These are phyloP conservation scores for Lampris megalopsis DNA, from an alignment of 2,113 vertebrate species.

Conservation along the genomic window DNA sequence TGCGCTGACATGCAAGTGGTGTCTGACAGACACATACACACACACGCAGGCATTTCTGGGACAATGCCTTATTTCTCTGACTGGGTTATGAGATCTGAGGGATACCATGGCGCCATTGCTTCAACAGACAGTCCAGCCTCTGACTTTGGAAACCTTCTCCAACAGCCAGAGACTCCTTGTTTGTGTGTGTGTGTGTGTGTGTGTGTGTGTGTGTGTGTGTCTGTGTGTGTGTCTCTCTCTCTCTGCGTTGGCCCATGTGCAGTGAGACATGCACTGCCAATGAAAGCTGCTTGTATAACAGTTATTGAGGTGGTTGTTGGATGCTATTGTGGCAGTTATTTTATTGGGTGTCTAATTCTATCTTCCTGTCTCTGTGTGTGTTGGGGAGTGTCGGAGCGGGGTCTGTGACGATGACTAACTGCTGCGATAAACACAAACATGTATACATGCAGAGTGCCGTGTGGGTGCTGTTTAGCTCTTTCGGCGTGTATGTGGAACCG, in stretches of 20 bases:
- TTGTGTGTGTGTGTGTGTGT: conserved; percentile 17
- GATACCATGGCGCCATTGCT: conserved; percentile 34
- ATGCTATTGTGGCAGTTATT: conserved; percentile 23
- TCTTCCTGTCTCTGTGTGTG: conserved; percentile 38
- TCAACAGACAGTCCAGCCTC: conserved; percentile 35
- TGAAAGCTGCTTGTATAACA: conserved; percentile 11
- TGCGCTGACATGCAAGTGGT: conserved; percentile 12
- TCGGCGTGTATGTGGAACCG: conserved; percentile 18
- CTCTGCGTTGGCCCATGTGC: background rate
- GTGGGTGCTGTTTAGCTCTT: conserved; percentile 17
- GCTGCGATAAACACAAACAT: background rate
- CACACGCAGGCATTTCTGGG: conserved; percentile 16
- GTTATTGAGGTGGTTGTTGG: conserved; percentile 13
- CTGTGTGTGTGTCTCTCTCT: background rate
- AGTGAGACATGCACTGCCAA: conserved; percentile 7
- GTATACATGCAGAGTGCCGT: background rate
- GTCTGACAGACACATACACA: conserved; percentile 3
- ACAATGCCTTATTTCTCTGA: conserved; percentile 15
- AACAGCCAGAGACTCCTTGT: conserved; percentile 10
- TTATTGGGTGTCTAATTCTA: conserved; percentile 24
- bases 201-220: background rate
- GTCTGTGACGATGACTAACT: background rate
- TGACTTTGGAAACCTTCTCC: conserved; percentile 36
- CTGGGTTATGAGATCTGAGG: conserved; percentile 39
- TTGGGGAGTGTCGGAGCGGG: conserved; percentile 7